These are phyloP conservation scores for Pinctada fucata DNA, from an alignment of 2,888 invertebrate species.

Conservation along the genomic window DNA sequence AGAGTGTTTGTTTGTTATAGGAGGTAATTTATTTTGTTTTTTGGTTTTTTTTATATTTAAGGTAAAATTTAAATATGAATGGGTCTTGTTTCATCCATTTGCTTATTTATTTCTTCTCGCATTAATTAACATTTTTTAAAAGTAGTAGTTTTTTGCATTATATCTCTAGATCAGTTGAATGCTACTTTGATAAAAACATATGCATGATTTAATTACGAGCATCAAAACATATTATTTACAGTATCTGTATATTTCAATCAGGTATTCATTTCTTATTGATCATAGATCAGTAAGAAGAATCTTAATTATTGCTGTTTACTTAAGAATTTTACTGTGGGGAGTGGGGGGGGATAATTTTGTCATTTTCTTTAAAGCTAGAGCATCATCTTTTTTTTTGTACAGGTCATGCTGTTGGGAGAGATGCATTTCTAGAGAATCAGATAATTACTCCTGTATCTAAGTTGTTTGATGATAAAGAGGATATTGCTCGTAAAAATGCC, in stretches of 20 bases:
- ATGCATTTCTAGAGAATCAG: conserved; percentile 71
- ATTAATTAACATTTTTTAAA: background rate
- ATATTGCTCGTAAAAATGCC: conserved; percentile 74
- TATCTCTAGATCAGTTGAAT: background rate
- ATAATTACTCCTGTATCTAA: conserved; percentile 72
- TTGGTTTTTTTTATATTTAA: background rate
- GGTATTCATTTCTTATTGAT: too few relatives aligned
- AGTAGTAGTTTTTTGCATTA: background rate
- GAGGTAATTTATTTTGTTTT: conserved; percentile 57
- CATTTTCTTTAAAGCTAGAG: background rate
- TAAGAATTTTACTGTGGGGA: background rate
- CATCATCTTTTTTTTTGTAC: conserved; percentile 15
- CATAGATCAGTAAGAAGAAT: too few relatives aligned
- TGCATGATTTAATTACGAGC: too few relatives aligned
- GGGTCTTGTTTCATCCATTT: background rate
- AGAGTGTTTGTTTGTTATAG: conserved; percentile 75
- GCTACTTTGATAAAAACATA: too few relatives aligned
- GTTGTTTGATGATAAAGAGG: conserved; percentile 75
- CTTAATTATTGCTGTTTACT: background rate
- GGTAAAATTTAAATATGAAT: background rate
- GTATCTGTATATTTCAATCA: too few relatives aligned
- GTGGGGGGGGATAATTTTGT: background rate
- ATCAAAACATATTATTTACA: too few relatives aligned
- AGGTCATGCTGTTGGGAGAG: conserved; percentile 76
- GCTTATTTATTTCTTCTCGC: background rate